Conservation (phyloP, 2,797 vertebrate species). For the Scarus forsteni region DNA sequence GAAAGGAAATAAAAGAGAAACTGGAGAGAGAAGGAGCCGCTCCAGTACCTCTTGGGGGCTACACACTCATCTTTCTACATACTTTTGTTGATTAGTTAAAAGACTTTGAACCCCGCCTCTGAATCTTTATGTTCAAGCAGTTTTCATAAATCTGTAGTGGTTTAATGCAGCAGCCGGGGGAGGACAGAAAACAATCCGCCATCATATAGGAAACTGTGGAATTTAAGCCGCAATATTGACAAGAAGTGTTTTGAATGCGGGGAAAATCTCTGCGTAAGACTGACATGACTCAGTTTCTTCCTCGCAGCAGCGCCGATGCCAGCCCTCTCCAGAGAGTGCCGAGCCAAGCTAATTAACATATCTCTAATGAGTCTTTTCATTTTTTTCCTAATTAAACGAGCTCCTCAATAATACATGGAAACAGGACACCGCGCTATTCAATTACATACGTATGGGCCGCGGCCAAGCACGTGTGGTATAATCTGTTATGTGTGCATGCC, state of each 20-base stretch:
- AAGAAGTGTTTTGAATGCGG: conserved; percentile 17
- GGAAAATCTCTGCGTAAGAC: conserved; percentile 11
- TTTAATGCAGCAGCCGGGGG: conserved; percentile 20
- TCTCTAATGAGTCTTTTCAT: conserved; percentile 88
- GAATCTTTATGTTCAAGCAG: conserved; percentile 35
- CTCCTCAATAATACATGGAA: conserved; percentile 88
- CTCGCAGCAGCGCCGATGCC: conserved; percentile 60
- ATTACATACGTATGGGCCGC: conserved; percentile 82
- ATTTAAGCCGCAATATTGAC: conserved; percentile 15
- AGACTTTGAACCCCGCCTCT: conserved; percentile 50
- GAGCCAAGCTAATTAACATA: conserved; percentile 86
- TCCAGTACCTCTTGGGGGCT: conserved; percentile 62
- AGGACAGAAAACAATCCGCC: conserved; percentile 21
- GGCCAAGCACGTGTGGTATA: conserved; percentile 75
- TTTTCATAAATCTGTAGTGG: conserved; percentile 36
- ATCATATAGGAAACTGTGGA: conserved; percentile 3
- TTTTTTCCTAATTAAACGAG: conserved; percentile 87
- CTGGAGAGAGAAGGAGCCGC: conserved; percentile 49
- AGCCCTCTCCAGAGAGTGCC: conserved; percentile 76
- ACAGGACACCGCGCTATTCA: conserved; percentile 84
- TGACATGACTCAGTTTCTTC: conserved; percentile 63
- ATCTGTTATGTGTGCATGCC: conserved; percentile 70
- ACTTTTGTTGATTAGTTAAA: conserved; percentile 67
- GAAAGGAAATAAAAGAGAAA: conserved; percentile 71
- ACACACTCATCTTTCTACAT: conserved; percentile 66